Evolutionary conservation across 2,797 vertebrate species (phyloP).

Genomic region (Pipistrellus pipistrellus): DNA sequence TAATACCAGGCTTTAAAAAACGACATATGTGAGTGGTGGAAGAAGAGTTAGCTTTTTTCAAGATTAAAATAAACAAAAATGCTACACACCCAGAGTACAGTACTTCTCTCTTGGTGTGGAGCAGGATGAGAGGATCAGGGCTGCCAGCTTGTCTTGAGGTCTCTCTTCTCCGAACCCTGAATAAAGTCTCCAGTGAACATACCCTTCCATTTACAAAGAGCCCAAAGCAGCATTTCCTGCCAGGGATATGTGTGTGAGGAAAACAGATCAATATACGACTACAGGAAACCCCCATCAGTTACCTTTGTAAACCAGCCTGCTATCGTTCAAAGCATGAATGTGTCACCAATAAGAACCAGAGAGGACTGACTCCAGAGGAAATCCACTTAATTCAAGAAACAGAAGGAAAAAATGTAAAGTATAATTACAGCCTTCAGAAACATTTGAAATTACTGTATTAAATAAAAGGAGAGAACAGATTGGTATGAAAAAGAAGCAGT

Average conservation of each 20-base stretch:
- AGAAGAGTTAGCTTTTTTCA: slow-evolving; percentile 33
- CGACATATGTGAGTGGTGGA: not conserved
- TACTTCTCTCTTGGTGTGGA: not conserved
- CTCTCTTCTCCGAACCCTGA: not conserved
- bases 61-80: not conserved
- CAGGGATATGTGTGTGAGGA: not conserved
- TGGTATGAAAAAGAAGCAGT: not conserved
- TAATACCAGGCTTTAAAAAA: not conserved
- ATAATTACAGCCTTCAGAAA: not conserved
- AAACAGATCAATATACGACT: not conserved
- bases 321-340: not conserved
- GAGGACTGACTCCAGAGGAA: not conserved
- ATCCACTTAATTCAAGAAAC: not conserved
- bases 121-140: not conserved
- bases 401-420: not conserved
- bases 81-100: not conserved
- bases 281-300: not conserved
- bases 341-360: not conserved
- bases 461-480: slow-evolving; percentile 7
- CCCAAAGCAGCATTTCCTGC: not conserved
- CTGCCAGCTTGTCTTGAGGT: not conserved
- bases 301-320: not conserved
- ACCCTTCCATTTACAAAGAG: not conserved
- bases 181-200: not conserved
- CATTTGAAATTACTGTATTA: not conserved